These are phyloP conservation scores for Cololabis saira DNA, from an alignment of 2,113 vertebrate genomes.

Conservation along the genomic window DNA sequence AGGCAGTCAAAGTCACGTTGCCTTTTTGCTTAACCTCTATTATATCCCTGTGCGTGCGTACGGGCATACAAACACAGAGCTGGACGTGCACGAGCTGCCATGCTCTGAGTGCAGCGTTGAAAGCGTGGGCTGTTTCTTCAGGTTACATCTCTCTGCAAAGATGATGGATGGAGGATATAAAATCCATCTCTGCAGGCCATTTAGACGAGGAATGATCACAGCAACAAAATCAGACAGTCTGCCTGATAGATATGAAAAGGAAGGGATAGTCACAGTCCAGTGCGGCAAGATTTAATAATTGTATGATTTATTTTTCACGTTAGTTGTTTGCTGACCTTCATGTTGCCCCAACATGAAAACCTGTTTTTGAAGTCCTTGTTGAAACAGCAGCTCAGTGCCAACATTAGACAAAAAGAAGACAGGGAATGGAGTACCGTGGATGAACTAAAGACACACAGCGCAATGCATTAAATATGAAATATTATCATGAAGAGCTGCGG, in stretches of 20 bases:
- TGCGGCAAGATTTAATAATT: conserved; percentile 7
- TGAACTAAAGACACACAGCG: not conserved
- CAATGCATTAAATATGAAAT: not conserved
- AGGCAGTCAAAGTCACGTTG: conserved; percentile 49
- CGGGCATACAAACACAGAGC: not conserved
- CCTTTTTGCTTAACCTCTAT: conserved; percentile 68
- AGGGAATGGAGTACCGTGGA: not conserved
- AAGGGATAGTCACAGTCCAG: not conserved
- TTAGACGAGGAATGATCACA: conserved; percentile 37
- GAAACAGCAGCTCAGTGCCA: not conserved
- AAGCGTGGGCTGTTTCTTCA: conserved; percentile 57
- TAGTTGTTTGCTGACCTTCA: conserved; percentile 1
- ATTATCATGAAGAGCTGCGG: too few relatives aligned
- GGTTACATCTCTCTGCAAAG: conserved; percentile 61
- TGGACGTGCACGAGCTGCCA: not conserved
- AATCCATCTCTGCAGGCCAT: conserved; percentile 52
- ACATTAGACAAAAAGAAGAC: conserved; percentile 1
- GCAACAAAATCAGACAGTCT: not conserved
- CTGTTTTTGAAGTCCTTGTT: not conserved
- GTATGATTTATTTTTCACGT: not conserved
- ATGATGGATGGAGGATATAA: conserved; percentile 71
- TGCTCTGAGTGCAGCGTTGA: conserved; percentile 19
- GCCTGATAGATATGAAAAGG: not conserved
- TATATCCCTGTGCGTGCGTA: conserved; percentile 13
- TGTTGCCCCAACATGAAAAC: conserved; percentile 1